Conservation (phyloP, 2,797 vertebrate genomes). For the Sparus aurata region DNA sequence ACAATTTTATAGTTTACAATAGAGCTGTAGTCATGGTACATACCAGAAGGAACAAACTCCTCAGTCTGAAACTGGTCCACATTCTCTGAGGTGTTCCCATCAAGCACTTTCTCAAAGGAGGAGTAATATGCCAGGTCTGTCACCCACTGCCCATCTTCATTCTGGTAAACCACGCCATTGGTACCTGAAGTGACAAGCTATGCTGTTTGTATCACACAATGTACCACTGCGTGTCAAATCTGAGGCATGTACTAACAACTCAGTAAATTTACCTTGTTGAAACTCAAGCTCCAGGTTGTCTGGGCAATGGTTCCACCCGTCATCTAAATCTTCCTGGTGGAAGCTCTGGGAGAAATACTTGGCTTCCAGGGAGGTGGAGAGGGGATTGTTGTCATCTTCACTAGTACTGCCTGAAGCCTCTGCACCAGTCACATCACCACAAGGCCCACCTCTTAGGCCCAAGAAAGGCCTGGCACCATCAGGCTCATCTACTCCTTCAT, state of each 20-base stretch:
- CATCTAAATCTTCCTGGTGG: conserved; percentile 76
- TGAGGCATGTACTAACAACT: not conserved
- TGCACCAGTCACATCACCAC: conserved; percentile 60
- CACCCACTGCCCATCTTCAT: conserved; percentile 97
- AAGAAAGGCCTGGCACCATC: conserved; percentile 63
- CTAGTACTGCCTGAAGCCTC: conserved; percentile 57
- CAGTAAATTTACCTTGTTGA: conserved; percentile 73
- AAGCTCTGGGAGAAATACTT: conserved; percentile 87
- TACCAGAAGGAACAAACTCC: conserved; percentile 91
- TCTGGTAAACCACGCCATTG: conserved; percentile 91
- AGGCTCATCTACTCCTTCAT: conserved; percentile 65
- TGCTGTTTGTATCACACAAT: not conserved
- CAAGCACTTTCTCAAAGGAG: conserved; percentile 90
- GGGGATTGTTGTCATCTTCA: conserved; percentile 64
- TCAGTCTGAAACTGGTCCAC: conserved; percentile 79
- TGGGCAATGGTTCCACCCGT: conserved; percentile 78
- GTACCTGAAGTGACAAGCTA: conserved; percentile 64
- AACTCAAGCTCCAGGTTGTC: conserved; percentile 75
- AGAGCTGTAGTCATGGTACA: conserved; percentile 58
- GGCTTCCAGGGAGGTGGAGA: conserved; percentile 81
- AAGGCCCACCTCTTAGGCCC: conserved; percentile 74
- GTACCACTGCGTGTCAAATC: not conserved
- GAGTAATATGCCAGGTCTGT: conserved; percentile 97
- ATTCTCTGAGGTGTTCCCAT: conserved; percentile 63
- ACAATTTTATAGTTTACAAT: not conserved